phyloP scores from a whole-genome alignment of 2,888 invertebrate genomes.

The Pseudococcus jackbeardsleyi region DNA sequence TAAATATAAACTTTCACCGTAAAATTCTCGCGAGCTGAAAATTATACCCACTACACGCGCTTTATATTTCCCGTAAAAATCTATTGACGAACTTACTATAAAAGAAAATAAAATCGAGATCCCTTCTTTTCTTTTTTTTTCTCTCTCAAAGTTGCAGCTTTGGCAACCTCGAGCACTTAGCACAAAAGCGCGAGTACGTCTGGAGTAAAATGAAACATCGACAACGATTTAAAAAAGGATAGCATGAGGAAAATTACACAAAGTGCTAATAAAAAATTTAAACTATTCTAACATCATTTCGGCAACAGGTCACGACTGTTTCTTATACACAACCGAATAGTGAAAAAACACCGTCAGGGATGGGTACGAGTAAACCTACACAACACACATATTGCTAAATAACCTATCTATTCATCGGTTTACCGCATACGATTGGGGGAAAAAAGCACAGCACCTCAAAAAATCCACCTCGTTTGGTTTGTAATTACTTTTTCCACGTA shows the following conservation, averaged over 20 bases:
- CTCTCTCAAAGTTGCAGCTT: background rate
- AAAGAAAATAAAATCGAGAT: constrained; percentile 21
- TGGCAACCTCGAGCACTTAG: background rate
- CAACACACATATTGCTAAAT: background rate
- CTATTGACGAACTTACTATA: constrained; percentile 3
- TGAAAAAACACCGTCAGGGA: background rate
- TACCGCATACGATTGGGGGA: background rate
- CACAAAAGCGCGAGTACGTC: background rate
- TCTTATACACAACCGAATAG: background rate
- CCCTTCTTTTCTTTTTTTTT: background rate
- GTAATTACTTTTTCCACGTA: background rate
- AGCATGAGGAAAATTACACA: constrained; percentile 14
- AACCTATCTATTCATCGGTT: constrained; percentile 1
- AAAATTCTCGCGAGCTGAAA: background rate
- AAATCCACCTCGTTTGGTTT: background rate
- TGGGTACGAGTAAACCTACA: background rate
- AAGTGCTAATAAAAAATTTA: constrained; percentile 19
- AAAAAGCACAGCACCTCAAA: background rate
- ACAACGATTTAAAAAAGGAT: constrained; percentile 19
- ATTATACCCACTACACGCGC: background rate
- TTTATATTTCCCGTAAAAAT: background rate
- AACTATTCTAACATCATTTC: constrained; percentile 13
- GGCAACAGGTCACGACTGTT: constrained; percentile 18
- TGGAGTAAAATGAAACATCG: constrained; percentile 11
- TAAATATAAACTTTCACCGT: background rate